These are phyloP conservation scores for Meriones psammophilus DNA, from an alignment of 2,797 vertebrate genomes.

Conservation along the genomic window DNA sequence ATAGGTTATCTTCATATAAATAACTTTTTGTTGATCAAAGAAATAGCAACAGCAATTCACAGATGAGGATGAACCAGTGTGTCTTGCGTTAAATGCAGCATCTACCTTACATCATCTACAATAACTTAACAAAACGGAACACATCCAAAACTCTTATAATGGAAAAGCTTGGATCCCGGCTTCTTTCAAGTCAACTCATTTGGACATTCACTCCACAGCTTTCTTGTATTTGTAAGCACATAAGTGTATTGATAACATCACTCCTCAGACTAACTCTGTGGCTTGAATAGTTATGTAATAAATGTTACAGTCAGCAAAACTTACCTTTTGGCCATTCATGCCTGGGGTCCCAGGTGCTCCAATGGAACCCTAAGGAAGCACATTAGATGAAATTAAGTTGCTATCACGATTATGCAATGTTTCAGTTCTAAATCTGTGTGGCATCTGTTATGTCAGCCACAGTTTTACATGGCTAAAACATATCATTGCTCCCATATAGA, in stretches of 20 bases:
- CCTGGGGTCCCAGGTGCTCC: slow-evolving; percentile 94
- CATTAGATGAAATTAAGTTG: slow-evolving; percentile 50
- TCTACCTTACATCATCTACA: background rate
- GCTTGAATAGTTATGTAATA: background rate
- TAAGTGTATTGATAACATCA: background rate
- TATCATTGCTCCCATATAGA: background rate
- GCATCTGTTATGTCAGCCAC: background rate
- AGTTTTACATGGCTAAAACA: slow-evolving; percentile 36
- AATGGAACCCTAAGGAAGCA: slow-evolving; percentile 91
- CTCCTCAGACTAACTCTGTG: background rate
- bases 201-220: background rate
- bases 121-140: slow-evolving; percentile 39
- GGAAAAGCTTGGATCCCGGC: background rate
- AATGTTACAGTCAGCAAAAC: slow-evolving; percentile 72
- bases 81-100: slow-evolving; percentile 31
- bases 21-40: slow-evolving; percentile 56
- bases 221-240: background rate
- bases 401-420: slow-evolving; percentile 61
- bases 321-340: slow-evolving; percentile 95
- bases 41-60: slow-evolving; percentile 30
- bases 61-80: background rate
- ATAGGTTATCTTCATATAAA: background rate
- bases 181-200: slow-evolving; percentile 53
- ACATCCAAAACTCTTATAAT: background rate
- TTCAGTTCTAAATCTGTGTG: slow-evolving; percentile 71